A percentile compares a stretch with the other conserved stretches of the same genome.
Evolutionary conservation across 2,113 vertebrate species (phyloP).

Genomic region (Grus americana): DNA sequence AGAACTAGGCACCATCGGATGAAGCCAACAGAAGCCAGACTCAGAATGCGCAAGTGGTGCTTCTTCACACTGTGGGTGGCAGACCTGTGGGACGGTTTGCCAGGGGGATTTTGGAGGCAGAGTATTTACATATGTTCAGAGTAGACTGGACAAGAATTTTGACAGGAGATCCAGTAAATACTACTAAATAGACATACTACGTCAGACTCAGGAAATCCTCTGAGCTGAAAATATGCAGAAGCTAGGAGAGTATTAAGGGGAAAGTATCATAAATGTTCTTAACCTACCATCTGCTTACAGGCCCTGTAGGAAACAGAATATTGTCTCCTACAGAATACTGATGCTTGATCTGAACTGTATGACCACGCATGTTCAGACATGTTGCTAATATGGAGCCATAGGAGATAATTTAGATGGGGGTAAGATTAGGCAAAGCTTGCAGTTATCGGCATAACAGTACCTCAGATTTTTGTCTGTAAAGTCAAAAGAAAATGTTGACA

Average conservation of each 20-base stretch:
- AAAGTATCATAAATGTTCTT: neutral
- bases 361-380: fast-evolving
- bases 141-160: neutral
- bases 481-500: neutral
- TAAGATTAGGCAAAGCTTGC: neutral
- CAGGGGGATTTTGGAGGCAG: neutral
- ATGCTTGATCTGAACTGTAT: neutral
- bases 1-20: neutral
- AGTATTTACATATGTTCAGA: neutral
- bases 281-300: neutral
- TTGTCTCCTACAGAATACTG: neutral
- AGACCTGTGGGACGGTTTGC: neutral
- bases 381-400: neutral
- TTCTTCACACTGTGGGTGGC: neutral
- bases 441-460: neutral
- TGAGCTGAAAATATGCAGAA: neutral
- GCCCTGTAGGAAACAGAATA: neutral
- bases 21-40: neutral
- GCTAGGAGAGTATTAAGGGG: neutral
- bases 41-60: neutral
- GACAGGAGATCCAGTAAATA: neutral
- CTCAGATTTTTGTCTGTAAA: neutral
- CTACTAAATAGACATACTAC: neutral
- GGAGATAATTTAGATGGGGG: neutral
- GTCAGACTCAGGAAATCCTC: neutral